Conservation (phyloP, 2,113 vertebrate species). For the Salvelinus namaycush region DNA sequence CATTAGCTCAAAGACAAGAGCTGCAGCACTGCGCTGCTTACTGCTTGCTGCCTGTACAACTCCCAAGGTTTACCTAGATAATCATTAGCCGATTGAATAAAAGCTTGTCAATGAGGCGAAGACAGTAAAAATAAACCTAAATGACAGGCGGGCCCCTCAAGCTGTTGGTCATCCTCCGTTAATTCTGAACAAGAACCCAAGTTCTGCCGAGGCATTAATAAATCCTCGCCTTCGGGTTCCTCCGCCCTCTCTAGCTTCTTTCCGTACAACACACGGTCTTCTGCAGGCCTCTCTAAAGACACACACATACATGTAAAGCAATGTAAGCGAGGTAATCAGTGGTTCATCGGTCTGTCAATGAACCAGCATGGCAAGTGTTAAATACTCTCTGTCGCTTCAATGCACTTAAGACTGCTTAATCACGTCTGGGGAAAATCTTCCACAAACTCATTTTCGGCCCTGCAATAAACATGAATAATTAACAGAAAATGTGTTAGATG, state of each 20-base stretch:
- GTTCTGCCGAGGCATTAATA: not conserved
- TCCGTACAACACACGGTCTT: not conserved
- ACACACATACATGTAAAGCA: not conserved
- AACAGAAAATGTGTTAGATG: conserved; percentile 9
- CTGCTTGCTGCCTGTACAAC: not conserved
- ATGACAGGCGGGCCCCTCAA: conserved; percentile 1
- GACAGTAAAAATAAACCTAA: not conserved
- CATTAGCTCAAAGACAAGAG: not conserved
- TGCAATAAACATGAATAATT: conserved; percentile 8
- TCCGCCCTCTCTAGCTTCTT: not conserved
- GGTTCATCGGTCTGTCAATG: not conserved
- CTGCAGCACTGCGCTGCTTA: not conserved
- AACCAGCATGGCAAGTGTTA: not conserved
- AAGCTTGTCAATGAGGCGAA: not conserved
- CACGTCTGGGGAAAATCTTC: not conserved
- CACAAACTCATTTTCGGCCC: conserved; percentile 3
- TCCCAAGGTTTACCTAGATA: not conserved
- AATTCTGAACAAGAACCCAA: not conserved
- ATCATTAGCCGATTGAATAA: not conserved
- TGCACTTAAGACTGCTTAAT: not conserved
- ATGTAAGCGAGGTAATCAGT: not conserved
- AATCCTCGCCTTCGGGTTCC: not conserved
- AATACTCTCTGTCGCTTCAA: not conserved
- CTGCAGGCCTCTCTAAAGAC: not conserved
- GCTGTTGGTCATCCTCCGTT: not conserved